A percentile compares a stretch with the other conserved stretches of the same genome.
Evolutionary conservation across 2,113 vertebrate genomes (phyloP).

Genomic region (Ailuropoda melanoleuca): DNA sequence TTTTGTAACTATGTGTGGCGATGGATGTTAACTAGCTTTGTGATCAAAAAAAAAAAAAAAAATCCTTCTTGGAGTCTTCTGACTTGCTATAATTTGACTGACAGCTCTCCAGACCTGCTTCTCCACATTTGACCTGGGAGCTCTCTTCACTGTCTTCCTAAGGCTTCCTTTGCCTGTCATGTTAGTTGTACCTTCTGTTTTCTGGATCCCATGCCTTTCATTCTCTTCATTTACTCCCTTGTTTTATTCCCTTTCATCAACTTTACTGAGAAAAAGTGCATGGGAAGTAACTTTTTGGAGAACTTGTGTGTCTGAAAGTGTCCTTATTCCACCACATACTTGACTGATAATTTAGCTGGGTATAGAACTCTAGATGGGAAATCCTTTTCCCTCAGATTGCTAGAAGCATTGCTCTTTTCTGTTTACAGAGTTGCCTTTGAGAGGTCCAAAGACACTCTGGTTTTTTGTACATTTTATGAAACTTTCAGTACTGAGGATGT

Average conservation of each 20-base stretch:
- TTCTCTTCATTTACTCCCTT: background rate
- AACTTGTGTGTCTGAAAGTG: background rate
- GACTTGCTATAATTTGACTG: background rate
- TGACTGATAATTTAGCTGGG: background rate
- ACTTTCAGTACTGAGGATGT: background rate
- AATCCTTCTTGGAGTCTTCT: background rate
- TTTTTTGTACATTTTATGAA: background rate
- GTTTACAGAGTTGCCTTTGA: background rate
- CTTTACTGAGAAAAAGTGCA: background rate
- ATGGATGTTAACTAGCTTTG: background rate
- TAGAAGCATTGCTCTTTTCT: background rate
- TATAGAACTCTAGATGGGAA: background rate
- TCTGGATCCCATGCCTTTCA: background rate
- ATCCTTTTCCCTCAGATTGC: background rate
- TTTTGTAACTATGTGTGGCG: background rate
- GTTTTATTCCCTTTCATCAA: background rate
- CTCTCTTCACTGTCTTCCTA: background rate
- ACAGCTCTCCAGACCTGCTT: background rate
- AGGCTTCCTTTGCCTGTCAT: too few relatives aligned
- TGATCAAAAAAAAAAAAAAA: background rate
- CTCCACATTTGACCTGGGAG: background rate
- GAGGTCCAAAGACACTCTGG: background rate
- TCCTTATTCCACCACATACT: background rate
- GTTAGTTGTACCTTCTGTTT: background rate
- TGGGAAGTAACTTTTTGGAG: background rate